Conservation (phyloP, 2,113 vertebrate species). For the Entomyzon cyanotis region DNA sequence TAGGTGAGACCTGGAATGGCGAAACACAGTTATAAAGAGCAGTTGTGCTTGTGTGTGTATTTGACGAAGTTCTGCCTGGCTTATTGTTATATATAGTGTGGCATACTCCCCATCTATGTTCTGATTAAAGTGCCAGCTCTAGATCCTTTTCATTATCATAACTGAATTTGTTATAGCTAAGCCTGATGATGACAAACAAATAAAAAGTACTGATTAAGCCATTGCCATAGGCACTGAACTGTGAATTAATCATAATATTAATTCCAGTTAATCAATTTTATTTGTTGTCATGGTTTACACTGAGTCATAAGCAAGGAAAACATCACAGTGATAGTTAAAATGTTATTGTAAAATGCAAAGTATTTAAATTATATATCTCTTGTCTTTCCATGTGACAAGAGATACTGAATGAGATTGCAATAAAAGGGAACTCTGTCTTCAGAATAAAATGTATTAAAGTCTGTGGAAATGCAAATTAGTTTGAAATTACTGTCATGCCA, state of each 20-base stretch:
- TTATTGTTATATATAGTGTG: neutral
- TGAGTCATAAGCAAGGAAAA: neutral
- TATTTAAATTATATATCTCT: neutral
- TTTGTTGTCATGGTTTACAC: neutral
- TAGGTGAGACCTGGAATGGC: neutral
- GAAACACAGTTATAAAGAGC: neutral
- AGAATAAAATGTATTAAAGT: neutral
- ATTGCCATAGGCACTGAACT: neutral
- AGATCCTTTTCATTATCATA: neutral
- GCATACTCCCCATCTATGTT: neutral
- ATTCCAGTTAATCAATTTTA: slow-evolving; percentile 14
- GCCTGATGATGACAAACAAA: neutral
- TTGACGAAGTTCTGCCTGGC: neutral
- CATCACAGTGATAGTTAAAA: neutral
- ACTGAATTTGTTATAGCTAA: neutral
- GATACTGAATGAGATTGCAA: neutral
- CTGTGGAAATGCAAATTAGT: neutral
- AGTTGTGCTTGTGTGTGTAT: neutral
- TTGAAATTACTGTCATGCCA: neutral
- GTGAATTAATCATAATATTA: neutral
- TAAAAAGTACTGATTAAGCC: slow-evolving; percentile 9
- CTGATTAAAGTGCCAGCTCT: neutral
- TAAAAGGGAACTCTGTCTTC: neutral
- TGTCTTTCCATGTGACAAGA: neutral
- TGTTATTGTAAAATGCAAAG: neutral